phyloP scores from a whole-genome alignment of 2,113 vertebrate genomes.

The Empidonax alnorum region DNA sequence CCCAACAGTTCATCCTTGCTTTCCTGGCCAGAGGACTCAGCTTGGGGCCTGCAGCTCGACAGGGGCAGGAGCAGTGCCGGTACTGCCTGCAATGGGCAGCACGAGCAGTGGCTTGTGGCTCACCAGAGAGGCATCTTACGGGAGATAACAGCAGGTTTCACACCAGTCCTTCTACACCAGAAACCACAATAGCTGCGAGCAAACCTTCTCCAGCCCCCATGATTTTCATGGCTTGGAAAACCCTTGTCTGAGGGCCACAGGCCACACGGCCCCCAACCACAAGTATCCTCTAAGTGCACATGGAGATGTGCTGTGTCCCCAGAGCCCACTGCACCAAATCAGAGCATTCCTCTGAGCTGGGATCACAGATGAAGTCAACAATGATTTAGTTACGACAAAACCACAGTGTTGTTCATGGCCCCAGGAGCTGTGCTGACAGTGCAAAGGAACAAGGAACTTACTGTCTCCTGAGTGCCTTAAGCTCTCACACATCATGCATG shows the following conservation, averaged over 20 bases:
- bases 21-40: background rate
- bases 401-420: conserved; percentile 13
- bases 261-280: conserved; percentile 25
- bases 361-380: conserved; percentile 15
- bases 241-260: background rate
- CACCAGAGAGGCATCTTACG: background rate
- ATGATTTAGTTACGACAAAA: background rate
- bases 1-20: background rate
- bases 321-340: background rate
- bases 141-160: background rate
- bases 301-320: background rate
- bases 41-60: background rate
- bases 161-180: background rate
- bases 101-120: background rate
- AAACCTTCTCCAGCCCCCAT: background rate
- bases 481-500: background rate
- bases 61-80: accelerated
- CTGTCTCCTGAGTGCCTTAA: background rate
- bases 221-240: background rate
- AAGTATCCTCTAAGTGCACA: background rate
- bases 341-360: conserved; percentile 20
- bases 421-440: background rate
- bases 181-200: background rate
- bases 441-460: conserved; percentile 21
- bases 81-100: background rate